Percentiles rank a stretch among this genome's conserved stretches.
Evolutionary conservation across 1,140 invertebrate species (phyloP).

Genomic region (Hypothenemus hampei): DNA sequence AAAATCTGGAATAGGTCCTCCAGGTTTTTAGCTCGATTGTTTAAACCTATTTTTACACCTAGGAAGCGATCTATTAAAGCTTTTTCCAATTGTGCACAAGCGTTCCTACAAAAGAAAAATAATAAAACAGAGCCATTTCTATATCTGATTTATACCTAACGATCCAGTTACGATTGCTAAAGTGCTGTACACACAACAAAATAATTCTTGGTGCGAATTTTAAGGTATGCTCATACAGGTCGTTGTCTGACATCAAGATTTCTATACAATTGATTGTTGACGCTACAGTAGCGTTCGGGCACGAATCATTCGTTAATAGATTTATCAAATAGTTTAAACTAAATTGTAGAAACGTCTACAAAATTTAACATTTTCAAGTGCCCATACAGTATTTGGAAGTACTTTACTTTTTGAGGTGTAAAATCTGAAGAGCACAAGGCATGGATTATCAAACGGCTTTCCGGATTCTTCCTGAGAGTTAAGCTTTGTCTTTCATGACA

Average conservation of each 20-base stretch:
- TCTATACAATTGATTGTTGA: constrained; percentile 30
- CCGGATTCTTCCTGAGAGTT: constrained; percentile 32
- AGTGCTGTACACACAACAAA: constrained; percentile 24
- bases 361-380: not conserved
- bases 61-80: constrained; percentile 31
- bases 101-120: constrained; percentile 28
- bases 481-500: constrained; percentile 22
- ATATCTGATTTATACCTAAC: constrained; percentile 20
- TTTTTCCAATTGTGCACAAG: constrained; percentile 29
- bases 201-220: constrained; percentile 19
- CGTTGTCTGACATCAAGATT: constrained; percentile 31
- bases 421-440: constrained; percentile 28
- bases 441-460: constrained; percentile 31
- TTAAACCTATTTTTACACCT: constrained; percentile 22
- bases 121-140: not conserved
- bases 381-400: not conserved
- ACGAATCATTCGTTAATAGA: constrained; percentile 18
- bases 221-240: constrained; percentile 24
- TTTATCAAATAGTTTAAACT: constrained; percentile 22
- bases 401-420: constrained; percentile 25
- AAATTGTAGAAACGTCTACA: constrained; percentile 22
- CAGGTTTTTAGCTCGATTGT: constrained; percentile 27
- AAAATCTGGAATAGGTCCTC: constrained; percentile 30
- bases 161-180: constrained; percentile 27
- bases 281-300: constrained; percentile 18